These are phyloP conservation scores for Troides helena DNA, from an alignment of 2,888 invertebrate genomes.

Conservation along the genomic window DNA sequence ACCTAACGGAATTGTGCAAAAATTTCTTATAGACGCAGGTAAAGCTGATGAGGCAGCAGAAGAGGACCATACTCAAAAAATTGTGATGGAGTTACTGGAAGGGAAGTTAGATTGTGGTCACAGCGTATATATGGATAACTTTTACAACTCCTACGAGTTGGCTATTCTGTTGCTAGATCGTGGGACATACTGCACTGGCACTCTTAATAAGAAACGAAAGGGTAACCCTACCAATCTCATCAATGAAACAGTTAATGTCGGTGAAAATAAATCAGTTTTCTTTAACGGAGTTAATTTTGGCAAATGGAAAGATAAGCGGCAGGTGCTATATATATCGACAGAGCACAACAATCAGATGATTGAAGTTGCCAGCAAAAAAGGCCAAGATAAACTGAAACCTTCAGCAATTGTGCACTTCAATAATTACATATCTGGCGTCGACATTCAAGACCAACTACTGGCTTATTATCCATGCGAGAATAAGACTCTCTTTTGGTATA, in stretches of 20 bases:
- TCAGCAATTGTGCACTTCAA: conserved; percentile 34
- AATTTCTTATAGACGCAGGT: neutral
- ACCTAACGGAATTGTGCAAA: neutral
- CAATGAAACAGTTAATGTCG: neutral
- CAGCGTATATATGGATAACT: neutral
- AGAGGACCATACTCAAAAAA: neutral
- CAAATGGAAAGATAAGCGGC: conserved; percentile 4
- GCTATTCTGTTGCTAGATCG: neutral
- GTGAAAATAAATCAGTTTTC: neutral
- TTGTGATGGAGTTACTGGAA: neutral
- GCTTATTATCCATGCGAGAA: conserved; percentile 1
- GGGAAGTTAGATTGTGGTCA: neutral
- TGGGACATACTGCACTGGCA: neutral
- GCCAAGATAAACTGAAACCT: conserved; percentile 32
- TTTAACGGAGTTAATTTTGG: neutral
- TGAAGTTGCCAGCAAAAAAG: conserved; percentile 33
- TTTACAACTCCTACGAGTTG: neutral
- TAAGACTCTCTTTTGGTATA: neutral
- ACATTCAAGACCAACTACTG: conserved; percentile 32
- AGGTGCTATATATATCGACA: conserved; percentile 34
- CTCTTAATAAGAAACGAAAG: neutral
- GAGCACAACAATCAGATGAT: conserved; percentile 33
- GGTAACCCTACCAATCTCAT: neutral
- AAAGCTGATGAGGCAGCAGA: neutral
- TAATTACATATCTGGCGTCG: conserved; percentile 36